Conservation (phyloP, 2,797 vertebrate genomes). For the Acipenser ruthenus region DNA sequence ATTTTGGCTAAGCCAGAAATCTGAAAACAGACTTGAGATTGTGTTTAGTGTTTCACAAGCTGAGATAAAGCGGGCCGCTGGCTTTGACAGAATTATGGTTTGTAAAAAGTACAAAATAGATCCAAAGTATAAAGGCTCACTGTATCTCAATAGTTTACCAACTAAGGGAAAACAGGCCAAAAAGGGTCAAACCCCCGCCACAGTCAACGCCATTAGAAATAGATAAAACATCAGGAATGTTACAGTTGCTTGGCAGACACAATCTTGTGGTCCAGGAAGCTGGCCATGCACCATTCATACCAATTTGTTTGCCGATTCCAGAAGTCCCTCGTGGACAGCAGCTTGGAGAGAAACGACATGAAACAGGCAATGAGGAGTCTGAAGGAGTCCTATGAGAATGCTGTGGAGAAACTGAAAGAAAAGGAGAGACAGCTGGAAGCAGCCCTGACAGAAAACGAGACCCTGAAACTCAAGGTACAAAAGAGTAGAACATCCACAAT, state of each 20-base stretch:
- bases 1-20: not conserved
- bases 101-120: too few relatives aligned
- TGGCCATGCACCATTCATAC: too few relatives aligned
- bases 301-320: constrained; percentile 38
- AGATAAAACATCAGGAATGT: too few relatives aligned
- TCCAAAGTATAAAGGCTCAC: too few relatives aligned
- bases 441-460: constrained; percentile 74
- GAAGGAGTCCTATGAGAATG: constrained; percentile 62
- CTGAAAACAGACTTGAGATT: not conserved
- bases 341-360: constrained; percentile 65
- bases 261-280: too few relatives aligned
- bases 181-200: too few relatives aligned
- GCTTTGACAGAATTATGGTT: too few relatives aligned
- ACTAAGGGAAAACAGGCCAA: too few relatives aligned
- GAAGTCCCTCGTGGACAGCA: constrained; percentile 87
- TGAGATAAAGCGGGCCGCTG: not conserved
- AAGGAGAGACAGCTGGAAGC: constrained; percentile 72
- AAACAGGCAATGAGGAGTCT: constrained; percentile 71
- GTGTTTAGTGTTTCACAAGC: not conserved
- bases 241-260: too few relatives aligned
- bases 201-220: too few relatives aligned
- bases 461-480: constrained; percentile 77
- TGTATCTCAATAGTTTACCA: too few relatives aligned
- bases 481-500: too few relatives aligned
- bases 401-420: constrained; percentile 72